These are phyloP conservation scores for Nephrotoma guestfalica DNA, from an alignment of 2,888 invertebrate species.

Conservation along the genomic window DNA sequence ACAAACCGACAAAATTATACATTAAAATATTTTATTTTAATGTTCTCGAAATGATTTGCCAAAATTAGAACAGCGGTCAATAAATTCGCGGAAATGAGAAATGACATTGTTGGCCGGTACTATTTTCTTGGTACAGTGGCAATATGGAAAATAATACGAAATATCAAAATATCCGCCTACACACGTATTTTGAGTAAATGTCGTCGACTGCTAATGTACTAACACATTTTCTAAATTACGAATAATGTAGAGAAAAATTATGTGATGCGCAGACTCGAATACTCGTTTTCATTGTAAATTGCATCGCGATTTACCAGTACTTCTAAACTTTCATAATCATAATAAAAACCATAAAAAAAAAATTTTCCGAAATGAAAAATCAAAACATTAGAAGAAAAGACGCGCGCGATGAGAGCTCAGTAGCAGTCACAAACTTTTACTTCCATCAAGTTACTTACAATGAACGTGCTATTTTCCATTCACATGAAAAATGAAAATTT, in stretches of 20 bases:
- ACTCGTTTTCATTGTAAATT: background rate
- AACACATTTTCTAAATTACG: background rate
- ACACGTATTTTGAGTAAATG: background rate
- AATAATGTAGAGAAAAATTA: background rate
- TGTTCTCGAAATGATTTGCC: background rate
- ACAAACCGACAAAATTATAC: background rate
- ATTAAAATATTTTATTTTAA: background rate
- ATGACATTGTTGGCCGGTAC: background rate
- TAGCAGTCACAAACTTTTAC: background rate
- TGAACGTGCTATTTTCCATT: background rate
- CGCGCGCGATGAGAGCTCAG: background rate
- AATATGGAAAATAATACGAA: background rate
- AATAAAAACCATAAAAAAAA: background rate
- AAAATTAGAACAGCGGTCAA: background rate
- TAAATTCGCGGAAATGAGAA: background rate
- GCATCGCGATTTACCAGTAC: background rate
- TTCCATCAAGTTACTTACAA: background rate
- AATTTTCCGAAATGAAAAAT: background rate
- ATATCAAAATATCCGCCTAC: background rate
- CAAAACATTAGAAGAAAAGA: background rate
- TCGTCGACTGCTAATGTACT: background rate
- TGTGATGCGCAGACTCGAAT: background rate
- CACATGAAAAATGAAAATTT: background rate
- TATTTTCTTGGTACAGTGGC: background rate
- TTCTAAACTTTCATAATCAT: background rate